Evolutionary conservation across 2,113 vertebrate genomes (phyloP), one percentile per base, ranked within the genome.

Genomic region (Pica pica): DNA sequence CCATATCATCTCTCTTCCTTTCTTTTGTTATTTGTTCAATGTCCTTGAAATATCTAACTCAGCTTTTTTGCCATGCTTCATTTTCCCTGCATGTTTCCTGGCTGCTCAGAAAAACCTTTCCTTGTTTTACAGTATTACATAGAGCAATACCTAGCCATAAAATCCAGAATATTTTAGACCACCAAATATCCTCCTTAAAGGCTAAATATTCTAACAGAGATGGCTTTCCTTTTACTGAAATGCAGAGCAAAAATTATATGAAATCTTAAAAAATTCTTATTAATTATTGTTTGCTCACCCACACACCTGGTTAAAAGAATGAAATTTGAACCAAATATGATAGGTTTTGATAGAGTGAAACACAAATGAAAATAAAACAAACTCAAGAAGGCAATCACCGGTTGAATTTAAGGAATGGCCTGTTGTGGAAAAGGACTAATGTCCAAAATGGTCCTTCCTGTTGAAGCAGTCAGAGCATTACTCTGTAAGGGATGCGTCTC

Each of bases 401-500:
- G 13, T 46, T 67, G 39, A 1, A 1, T 71, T 90, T 76, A 83
- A 82, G 52, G 12, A 64, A 83, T 50, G 2, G 2, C 1, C 7
- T 76, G 11, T 21, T 56, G 14, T 83, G 44, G 31, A 52, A 23
- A 68, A 42, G 7, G 19, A 35, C 9, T 57, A 4, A 53, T 18
- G 19, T 76, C 27, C 31, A 44, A 4, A 24, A 21, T 18, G 7
- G 24, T 68, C 57, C 39, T 82, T 10, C 20, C 33, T 83, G 21
- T 16, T 64, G 26, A 87, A 89, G 16, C 3, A 63, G 50, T 19
- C 24, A 53, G 27, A 61, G 15, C 10, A 35, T 65, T 41, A 24
- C 17, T 5, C 8, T 49, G 7, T n/a, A 65, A 64, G 15, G 5
- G 3, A 10, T 59, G 27, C 0, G 0, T 17, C 8, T 59, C 18